A percentile compares a stretch with the other conserved stretches of the same genome.
phyloP scores from a whole-genome alignment of 2,888 invertebrate genomes.

The Schizaphis graminum region DNA sequence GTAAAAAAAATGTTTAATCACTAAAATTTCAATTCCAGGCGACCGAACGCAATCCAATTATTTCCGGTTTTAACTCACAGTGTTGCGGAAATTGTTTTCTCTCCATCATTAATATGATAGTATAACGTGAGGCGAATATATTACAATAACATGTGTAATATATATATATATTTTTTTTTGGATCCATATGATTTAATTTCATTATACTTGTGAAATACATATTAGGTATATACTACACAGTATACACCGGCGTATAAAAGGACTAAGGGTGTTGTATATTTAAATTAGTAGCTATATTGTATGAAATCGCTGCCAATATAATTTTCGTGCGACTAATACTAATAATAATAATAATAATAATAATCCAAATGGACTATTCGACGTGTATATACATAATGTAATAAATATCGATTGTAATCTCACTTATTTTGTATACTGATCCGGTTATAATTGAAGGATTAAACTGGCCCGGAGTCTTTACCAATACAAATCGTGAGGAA shows the following conservation, averaged over 20 bases:
- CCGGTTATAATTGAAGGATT: slow-evolving; percentile 50
- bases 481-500: neutral
- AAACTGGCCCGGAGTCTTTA: neutral
- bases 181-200: neutral
- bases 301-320: neutral
- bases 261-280: neutral
- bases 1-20: slow-evolving; percentile 18
- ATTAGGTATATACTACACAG: too few relatives aligned
- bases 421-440: neutral
- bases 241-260: neutral
- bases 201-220: neutral
- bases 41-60: slow-evolving; percentile 16
- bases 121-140: neutral
- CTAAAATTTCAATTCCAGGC: slow-evolving; percentile 14
- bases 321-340: neutral
- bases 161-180: neutral
- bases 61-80: slow-evolving; percentile 31
- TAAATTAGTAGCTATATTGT: neutral
- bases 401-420: slow-evolving; percentile 28
- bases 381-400: neutral
- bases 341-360: neutral
- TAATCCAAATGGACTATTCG: neutral
- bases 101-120: neutral
- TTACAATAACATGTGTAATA: slow-evolving; percentile 12
- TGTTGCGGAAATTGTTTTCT: neutral